A percentile compares a stretch with the other conserved stretches of the same genome.
Conservation (phyloP, 1,140 invertebrate species). For the Pomacea maculata region DNA sequence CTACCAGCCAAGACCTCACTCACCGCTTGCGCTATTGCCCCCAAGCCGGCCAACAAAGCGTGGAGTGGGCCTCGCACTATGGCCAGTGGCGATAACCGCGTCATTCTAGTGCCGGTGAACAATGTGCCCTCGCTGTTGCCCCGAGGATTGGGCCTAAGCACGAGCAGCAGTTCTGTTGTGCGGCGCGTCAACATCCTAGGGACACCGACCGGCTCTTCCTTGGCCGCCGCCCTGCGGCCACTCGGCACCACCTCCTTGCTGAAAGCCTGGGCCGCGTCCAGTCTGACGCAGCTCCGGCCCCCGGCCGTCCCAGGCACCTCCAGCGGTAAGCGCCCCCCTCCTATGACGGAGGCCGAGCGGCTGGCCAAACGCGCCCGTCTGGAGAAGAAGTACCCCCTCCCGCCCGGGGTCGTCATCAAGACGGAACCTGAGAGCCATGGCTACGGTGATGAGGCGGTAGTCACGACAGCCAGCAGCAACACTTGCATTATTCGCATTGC, state of each 20-base stretch:
- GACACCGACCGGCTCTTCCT: not conserved
- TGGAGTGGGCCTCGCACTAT: constrained; percentile 14
- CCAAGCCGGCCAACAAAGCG: not conserved
- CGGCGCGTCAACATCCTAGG: constrained; percentile 1
- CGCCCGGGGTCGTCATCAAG: constrained; percentile 66
- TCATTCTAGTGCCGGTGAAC: not conserved
- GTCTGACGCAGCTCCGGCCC: not conserved
- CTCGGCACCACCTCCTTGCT: not conserved
- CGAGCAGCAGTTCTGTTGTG: not conserved
- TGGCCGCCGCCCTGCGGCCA: not conserved
- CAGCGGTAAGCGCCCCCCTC: not conserved
- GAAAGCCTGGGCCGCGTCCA: not conserved
- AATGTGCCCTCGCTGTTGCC: not conserved
- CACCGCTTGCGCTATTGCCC: no score
- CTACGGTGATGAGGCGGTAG: constrained; percentile 11
- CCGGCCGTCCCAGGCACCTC: not conserved
- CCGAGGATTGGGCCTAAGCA: not conserved
- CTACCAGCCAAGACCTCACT: not conserved
- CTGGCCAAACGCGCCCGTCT: constrained; percentile 89
- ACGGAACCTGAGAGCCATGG: constrained; percentile 17
- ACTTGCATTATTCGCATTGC: not conserved
- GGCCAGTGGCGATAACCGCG: not conserved
- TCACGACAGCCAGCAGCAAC: not conserved
- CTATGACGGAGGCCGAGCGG: constrained; percentile 70
- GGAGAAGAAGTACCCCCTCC: constrained; percentile 82